These are phyloP conservation scores for Callocephalon fimbriatum DNA, from an alignment of 2,113 vertebrate genomes.

Conservation along the genomic window DNA sequence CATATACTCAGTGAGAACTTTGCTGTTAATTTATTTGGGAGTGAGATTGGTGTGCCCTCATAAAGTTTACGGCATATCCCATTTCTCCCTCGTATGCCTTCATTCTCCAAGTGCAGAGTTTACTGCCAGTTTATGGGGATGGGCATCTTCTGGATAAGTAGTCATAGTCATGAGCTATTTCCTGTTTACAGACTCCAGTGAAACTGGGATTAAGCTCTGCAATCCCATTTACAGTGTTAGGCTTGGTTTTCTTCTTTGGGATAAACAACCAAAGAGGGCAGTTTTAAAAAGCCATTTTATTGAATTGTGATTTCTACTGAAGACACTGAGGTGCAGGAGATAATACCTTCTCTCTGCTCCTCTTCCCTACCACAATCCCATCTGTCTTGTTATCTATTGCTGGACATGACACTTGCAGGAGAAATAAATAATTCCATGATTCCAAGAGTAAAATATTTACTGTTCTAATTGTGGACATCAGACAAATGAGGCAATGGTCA, in stretches of 20 bases:
- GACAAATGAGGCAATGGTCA: not conserved
- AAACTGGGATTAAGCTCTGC: not conserved
- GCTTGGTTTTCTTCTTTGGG: not conserved
- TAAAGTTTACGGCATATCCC: no score
- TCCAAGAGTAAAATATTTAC: not conserved
- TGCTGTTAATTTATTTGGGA: no score
- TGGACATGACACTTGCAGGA: not conserved
- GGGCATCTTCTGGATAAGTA: not conserved
- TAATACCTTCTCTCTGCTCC: not conserved
- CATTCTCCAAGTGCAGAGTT: not conserved
- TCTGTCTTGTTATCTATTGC: not conserved
- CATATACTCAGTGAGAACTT: no score
- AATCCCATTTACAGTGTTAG: not conserved
- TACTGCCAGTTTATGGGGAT: not conserved
- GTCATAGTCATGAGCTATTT: not conserved
- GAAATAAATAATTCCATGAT: not conserved
- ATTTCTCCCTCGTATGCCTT: not conserved
- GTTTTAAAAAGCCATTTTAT: not conserved
- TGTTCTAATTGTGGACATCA: not conserved
- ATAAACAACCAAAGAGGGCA: not conserved
- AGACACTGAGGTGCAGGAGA: not conserved
- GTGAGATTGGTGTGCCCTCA: no score
- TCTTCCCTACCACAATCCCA: not conserved
- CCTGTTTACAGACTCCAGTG: not conserved
- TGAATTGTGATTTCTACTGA: not conserved